Percentiles rank a stretch among this genome's conserved stretches.
Evolutionary conservation across 2,113 vertebrate genomes (phyloP).

Genomic region (Chloropsis hardwickii): DNA sequence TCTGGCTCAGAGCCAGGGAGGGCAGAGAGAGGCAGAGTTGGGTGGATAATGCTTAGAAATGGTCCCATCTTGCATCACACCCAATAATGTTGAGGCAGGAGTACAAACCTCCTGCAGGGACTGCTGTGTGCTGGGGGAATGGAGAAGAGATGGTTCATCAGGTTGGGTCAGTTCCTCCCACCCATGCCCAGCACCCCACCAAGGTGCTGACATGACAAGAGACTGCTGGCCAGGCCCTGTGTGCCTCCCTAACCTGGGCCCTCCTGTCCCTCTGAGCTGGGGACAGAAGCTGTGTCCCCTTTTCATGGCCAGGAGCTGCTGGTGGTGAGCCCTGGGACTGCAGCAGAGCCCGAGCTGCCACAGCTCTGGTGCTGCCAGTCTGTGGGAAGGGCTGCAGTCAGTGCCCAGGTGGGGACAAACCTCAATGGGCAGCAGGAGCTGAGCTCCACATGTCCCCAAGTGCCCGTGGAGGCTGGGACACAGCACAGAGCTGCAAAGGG

Average conservation of each 20-base stretch:
- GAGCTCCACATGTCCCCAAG: background rate
- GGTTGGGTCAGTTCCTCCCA: background rate
- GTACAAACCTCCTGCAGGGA: background rate
- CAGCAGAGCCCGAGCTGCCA: background rate
- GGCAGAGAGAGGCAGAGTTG: background rate
- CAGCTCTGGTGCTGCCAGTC: background rate
- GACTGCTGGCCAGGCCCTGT: background rate
- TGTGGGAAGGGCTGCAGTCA: accelerated
- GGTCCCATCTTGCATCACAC: background rate
- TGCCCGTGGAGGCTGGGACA: background rate
- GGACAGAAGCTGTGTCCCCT: background rate
- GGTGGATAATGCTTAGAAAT: background rate
- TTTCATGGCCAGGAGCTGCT: background rate
- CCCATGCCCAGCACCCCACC: background rate
- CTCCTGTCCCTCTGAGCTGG: background rate
- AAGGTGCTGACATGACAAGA: background rate
- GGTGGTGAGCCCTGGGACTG: background rate
- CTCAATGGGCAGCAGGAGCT: accelerated
- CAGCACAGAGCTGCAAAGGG: background rate
- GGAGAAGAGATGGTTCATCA: background rate
- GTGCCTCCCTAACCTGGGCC: background rate
- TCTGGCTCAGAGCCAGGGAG: background rate
- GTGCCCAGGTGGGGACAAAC: background rate
- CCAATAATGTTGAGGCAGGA: background rate
- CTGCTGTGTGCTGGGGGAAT: background rate